phyloP scores from a whole-genome alignment of 2,888 invertebrate species.

The Trichogramma dendrolimi region DNA sequence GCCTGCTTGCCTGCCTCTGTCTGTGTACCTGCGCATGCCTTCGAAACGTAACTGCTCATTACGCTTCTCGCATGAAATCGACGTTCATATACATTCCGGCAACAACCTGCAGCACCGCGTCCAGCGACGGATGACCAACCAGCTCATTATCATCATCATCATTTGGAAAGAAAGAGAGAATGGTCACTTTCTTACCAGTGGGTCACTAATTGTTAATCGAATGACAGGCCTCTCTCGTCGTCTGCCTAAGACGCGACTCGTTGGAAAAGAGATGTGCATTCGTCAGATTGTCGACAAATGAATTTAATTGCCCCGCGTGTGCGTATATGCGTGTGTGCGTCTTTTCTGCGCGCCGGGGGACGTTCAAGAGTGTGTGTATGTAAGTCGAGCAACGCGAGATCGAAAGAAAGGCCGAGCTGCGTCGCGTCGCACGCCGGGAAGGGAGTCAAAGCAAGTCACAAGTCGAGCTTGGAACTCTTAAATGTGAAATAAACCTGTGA shows the following conservation, averaged over 20 bases:
- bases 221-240: not conserved
- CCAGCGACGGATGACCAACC: no score
- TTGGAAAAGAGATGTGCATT: constrained; percentile 31
- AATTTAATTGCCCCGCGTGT: constrained; percentile 42
- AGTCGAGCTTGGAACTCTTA: not conserved
- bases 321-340: no score
- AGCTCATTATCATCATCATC: no score
- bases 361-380: no score
- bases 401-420: no score
- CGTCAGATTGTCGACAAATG: constrained; percentile 47
- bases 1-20: no score
- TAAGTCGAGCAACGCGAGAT: no score
- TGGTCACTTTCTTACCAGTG: no score
- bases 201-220: constrained; percentile 24
- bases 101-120: no score
- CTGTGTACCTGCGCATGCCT: not conserved
- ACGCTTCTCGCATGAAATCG: constrained; percentile 9
- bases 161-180: constrained; percentile 5
- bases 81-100: not conserved
- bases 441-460: no score
- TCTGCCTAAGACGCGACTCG: not conserved
- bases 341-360: not conserved
- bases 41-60: constrained; percentile 15
- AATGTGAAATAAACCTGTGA: constrained; percentile 11
- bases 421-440: no score